Base-by-base conservation (phyloP, 2,888 invertebrate genomes). In the Pristionchus fissidentatus region DNA sequence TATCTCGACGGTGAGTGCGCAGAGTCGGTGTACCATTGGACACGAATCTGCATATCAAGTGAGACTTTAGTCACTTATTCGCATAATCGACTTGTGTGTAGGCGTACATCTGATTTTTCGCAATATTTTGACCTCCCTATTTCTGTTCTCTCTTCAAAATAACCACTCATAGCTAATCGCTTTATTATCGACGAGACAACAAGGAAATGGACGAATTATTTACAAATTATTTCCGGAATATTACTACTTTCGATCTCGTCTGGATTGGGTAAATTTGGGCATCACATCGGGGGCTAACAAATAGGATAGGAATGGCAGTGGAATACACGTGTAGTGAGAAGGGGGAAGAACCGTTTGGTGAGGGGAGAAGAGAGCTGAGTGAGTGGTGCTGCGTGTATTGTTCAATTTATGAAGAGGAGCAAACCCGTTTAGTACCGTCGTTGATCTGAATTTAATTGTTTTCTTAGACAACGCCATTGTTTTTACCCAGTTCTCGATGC, bases 261-360 rank as follows among this genome's bases (percentile, higher is more conserved):
- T n/a, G n/a, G n/a, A n/a, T n/a, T n/a, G n/a, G n/a, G n/a, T n/a
- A n/a, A n/a, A n/a, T n/a, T n/a, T n/a, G n/a, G n/a, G n/a, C n/a
- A n/a, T n/a, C n/a, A n/a, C n/a, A n/a, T n/a, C n/a, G n/a, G n/a
- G n/a, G n/a, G n/a, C n/a, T n/a, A n/a, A n/a, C n/a, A n/a, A n/a
- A n/a, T n/a, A n/a, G n/a, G n/a, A n/a, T n/a, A n/a, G 75, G 46
- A 75, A 75, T 75, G 43, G 26, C 43, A 41, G 46, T n/a, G 46
- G 26, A 46, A 75, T 75, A 75, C 49, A 46, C 75, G 46, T 75
- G n/a, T n/a, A n/a, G n/a, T n/a, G n/a, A n/a, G n/a, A n/a, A n/a
- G n/a, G n/a, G n/a, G n/a, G n/a, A n/a, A n/a, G n/a, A n/a, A n/a
- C n/a, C n/a, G n/a, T n/a, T n/a, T 29, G 29, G 29, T 46, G 43